Evolutionary conservation across 2,797 vertebrate genomes (phyloP).

Genomic region (Coregonus sp.): DNA sequence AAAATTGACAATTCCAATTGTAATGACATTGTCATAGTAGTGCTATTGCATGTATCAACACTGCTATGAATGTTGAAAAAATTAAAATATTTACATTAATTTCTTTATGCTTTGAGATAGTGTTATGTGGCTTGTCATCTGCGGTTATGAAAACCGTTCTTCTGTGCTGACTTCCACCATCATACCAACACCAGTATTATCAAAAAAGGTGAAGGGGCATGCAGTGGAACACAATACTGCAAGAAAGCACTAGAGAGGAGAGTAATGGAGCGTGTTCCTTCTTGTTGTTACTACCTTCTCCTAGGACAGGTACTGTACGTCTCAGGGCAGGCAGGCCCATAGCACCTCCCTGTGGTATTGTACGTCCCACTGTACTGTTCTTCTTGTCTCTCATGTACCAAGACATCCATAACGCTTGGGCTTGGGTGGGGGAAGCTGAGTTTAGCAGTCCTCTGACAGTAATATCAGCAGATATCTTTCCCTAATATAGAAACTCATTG

Average conservation of each 20-base stretch:
- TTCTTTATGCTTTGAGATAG: neutral
- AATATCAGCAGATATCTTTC: constrained; percentile 63
- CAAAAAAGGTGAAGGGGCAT: neutral
- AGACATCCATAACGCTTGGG: no score
- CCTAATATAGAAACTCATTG: constrained; percentile 57
- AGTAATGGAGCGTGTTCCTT: neutral
- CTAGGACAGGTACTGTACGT: constrained; percentile 33
- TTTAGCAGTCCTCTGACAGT: constrained; percentile 43
- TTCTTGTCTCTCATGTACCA: no score
- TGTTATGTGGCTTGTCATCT: neutral
- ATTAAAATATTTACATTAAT: neutral
- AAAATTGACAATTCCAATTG: constrained; percentile 29
- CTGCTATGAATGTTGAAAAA: constrained; percentile 56
- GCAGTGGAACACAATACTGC: neutral
- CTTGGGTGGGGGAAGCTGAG: constrained; percentile 71
- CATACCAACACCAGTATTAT: neutral
- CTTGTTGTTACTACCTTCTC: neutral
- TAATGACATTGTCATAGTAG: constrained; percentile 8
- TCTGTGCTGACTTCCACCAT: no score
- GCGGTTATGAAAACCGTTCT: neutral
- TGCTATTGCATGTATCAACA: neutral
- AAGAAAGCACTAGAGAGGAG: neutral
- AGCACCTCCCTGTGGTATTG: constrained; percentile 77
- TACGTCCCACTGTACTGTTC: constrained; percentile 46
- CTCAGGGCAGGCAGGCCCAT: constrained; percentile 67